Percentiles rank a stretch among this genome's conserved stretches.
Evolutionary conservation across 2,113 vertebrate genomes (phyloP).

Genomic region (Myrmophylax atrothorax): DNA sequence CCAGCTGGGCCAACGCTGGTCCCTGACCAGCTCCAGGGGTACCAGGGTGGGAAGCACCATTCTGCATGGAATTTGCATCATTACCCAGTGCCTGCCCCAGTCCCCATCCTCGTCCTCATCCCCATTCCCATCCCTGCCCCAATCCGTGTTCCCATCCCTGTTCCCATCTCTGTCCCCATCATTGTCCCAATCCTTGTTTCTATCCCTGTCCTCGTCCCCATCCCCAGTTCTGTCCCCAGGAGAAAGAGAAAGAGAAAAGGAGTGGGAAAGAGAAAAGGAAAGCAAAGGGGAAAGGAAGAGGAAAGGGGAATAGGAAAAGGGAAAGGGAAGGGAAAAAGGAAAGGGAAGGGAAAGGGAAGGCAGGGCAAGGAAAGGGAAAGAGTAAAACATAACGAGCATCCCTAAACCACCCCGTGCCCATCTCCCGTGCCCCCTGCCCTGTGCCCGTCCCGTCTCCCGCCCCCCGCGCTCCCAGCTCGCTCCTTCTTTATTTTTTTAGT

Average conservation of each 20-base stretch:
- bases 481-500: constrained; percentile 63
- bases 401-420: background rate
- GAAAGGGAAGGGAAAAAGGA: too few species aligned
- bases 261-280: too few species aligned
- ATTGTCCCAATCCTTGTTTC: background rate
- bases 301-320: background rate
- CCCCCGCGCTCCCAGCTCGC: background rate
- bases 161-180: background rate
- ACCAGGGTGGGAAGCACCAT: background rate
- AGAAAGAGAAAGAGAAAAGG: background rate
- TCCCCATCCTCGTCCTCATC: background rate
- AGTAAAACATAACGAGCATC: fast-evolving
- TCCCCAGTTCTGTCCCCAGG: too few species aligned
- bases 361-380: too few species aligned
- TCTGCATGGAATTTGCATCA: background rate
- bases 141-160: background rate
- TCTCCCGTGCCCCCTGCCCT: background rate
- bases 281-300: too few species aligned
- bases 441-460: background rate
- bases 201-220: too few species aligned
- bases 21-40: background rate
- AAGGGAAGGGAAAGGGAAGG: background rate
- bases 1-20: too few species aligned
- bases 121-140: background rate
- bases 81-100: background rate